phyloP scores from a whole-genome alignment of 2,797 vertebrate genomes.

The Huso huso region DNA sequence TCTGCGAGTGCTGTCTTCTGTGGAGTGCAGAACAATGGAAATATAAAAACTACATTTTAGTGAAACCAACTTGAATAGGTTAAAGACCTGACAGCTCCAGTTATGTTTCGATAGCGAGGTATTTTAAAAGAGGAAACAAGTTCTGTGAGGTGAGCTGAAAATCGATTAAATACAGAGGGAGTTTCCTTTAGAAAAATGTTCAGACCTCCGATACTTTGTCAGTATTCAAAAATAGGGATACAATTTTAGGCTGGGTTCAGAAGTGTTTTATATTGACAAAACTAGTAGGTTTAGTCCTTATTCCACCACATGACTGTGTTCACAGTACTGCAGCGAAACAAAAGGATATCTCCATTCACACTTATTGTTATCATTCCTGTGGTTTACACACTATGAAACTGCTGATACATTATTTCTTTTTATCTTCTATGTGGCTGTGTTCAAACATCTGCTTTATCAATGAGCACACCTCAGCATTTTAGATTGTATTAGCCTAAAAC shows the following conservation, averaged over 20 bases:
- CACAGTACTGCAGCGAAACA: not conserved
- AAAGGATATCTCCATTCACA: slow-evolving; percentile 28
- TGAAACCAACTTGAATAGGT: too few relatives aligned
- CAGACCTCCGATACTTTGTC: not conserved
- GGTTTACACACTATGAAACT: slow-evolving; percentile 22
- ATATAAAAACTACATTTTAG: too few relatives aligned
- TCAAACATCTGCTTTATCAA: slow-evolving; percentile 19
- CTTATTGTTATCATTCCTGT: slow-evolving; percentile 20
- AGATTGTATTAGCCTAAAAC: slow-evolving; percentile 46
- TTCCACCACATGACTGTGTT: not conserved
- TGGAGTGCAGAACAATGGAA: too few relatives aligned
- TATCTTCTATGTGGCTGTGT: slow-evolving; percentile 38
- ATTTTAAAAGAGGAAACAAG: too few relatives aligned
- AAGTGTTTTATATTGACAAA: not conserved
- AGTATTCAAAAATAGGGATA: slow-evolving; percentile 28
- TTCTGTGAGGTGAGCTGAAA: too few relatives aligned
- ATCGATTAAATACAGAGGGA: too few relatives aligned
- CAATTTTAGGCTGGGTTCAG: slow-evolving; percentile 22
- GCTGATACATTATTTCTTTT: slow-evolving; percentile 50
- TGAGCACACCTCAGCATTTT: slow-evolving; percentile 53
- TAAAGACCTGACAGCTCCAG: too few relatives aligned
- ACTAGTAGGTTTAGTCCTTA: not conserved
- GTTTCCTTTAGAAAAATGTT: too few relatives aligned
- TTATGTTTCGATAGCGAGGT: too few relatives aligned
- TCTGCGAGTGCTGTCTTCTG: too few relatives aligned